phyloP scores from a whole-genome alignment of 2,113 vertebrate genomes.

The Heloderma charlesbogerti region DNA sequence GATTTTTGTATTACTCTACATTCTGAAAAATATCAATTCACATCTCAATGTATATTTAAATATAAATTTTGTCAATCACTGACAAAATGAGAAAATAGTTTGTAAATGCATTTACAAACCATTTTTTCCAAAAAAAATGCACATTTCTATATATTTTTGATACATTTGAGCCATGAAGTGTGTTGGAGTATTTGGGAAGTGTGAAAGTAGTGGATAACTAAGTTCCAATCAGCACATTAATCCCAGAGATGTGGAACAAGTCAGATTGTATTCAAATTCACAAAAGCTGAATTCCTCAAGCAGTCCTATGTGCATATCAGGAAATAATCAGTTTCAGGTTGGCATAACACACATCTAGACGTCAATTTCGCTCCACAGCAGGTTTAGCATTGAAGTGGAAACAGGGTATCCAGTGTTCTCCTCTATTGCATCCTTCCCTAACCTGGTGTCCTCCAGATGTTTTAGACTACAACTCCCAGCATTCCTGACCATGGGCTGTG shows the following conservation, averaged over 20 bases:
- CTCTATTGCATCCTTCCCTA: too few species aligned
- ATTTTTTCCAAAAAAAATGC: not conserved
- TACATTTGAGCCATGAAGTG: not conserved
- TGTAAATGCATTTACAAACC: too few species aligned
- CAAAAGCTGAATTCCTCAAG: not conserved
- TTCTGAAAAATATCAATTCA: not conserved
- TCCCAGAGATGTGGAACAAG: not conserved
- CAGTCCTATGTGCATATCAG: not conserved
- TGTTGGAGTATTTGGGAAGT: not conserved
- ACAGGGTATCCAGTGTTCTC: too few species aligned
- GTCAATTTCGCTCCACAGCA: constrained; percentile 64
- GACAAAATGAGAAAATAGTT: not conserved
- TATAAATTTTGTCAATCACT: not conserved
- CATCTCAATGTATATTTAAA: not conserved
- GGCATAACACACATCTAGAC: not conserved
- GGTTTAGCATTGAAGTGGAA: constrained; percentile 55
- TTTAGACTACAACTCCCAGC: too few species aligned
- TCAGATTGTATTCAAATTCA: not conserved
- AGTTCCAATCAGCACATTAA: not conserved
- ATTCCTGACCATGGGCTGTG: too few species aligned
- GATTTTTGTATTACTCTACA: not conserved
- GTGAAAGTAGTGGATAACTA: not conserved
- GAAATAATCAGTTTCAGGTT: not conserved
- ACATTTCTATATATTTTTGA: not conserved
- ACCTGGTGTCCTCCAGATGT: constrained; percentile 22